Percentiles rank a stretch among this genome's conserved stretches.
Conservation (phyloP, 1,140 invertebrate species). For the Oryzaephilus surinamensis region DNA sequence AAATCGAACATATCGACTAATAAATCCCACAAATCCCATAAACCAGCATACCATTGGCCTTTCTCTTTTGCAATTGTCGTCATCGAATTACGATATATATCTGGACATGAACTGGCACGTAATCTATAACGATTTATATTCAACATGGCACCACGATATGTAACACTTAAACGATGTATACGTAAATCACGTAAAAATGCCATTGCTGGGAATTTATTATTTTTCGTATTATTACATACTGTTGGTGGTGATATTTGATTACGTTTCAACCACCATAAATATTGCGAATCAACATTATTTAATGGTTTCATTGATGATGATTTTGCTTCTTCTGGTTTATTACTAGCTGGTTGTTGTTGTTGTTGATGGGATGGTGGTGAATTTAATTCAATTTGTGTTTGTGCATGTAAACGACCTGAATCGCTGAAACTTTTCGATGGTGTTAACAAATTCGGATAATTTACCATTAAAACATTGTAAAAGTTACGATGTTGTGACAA, state of each 20-base stretch:
- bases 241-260: not conserved
- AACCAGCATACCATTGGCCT: slow-evolving; percentile 56
- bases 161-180: slow-evolving; percentile 63
- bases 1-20: slow-evolving; percentile 68
- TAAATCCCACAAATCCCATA: slow-evolving; percentile 67
- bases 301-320: slow-evolving; percentile 28
- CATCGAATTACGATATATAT: slow-evolving; percentile 80
- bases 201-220: slow-evolving; percentile 32
- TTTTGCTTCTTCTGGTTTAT: slow-evolving; percentile 16
- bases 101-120: slow-evolving; percentile 74
- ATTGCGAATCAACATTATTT: slow-evolving; percentile 37
- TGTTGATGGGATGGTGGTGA: slow-evolving; percentile 29
- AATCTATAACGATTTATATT: slow-evolving; percentile 72
- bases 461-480: slow-evolving; percentile 58
- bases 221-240: not conserved
- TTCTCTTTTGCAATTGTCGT: slow-evolving; percentile 74
- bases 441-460: slow-evolving; percentile 60
- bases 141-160: slow-evolving; percentile 76
- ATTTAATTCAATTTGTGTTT: slow-evolving; percentile 12
- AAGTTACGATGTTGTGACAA: slow-evolving; percentile 58
- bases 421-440: slow-evolving; percentile 62
- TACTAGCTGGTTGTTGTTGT: too few species aligned
- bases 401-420: slow-evolving; percentile 45
- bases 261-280: slow-evolving; percentile 46
- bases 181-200: slow-evolving; percentile 59